Base-by-base conservation (phyloP, 2,113 vertebrate species). In the Mesocricetus auratus region DNA sequence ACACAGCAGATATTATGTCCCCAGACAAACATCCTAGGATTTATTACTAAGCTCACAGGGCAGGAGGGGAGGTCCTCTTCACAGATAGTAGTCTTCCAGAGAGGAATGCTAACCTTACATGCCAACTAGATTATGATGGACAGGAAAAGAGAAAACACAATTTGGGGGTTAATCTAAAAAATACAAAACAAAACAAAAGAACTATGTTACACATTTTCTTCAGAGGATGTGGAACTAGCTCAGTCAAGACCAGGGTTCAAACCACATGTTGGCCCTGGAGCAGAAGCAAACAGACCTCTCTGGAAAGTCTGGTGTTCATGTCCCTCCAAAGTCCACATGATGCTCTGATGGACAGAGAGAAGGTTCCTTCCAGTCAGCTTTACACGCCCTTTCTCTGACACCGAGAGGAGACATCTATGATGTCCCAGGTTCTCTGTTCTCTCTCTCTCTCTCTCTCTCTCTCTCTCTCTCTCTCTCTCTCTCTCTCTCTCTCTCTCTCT, bases 11-110 rank as follows among this genome's bases (percentile, higher is more conserved):
- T 26, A 50, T 24, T 19, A 45, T 4, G n/a, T 29, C 58, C 71
- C 16, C 58, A 42, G 16, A 58, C 13, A 17, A 60, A 36, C 0
- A 1, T 39, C 47, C 89, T 42, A n/a, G 81, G 73, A 47, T 45
- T 33, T 16, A 22, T 60, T 39, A 3, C 42, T 0, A 33, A 29
- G 92, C 71, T 86, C 29, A 9, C 0, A 0, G 31, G 73, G n/a
- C n/a, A n/a, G n/a, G n/a, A n/a, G n/a, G n/a, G n/a, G n/a, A n/a
- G 64, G 47, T 39, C 56, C 56, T 42, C 66, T 47, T 47, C 15
- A 0, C 19, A 33, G 60, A 9, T 21, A n/a, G 15, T 0, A 60
- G 29, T 26, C 75, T 58, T 36, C 7, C 0, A 4, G 5, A 60
- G 85, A 31, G 47, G 22, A 9, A 11, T 0, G n/a, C 8, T 85